Conservation (phyloP, 2,888 invertebrate species). For the Napeogenes inachia region DNA sequence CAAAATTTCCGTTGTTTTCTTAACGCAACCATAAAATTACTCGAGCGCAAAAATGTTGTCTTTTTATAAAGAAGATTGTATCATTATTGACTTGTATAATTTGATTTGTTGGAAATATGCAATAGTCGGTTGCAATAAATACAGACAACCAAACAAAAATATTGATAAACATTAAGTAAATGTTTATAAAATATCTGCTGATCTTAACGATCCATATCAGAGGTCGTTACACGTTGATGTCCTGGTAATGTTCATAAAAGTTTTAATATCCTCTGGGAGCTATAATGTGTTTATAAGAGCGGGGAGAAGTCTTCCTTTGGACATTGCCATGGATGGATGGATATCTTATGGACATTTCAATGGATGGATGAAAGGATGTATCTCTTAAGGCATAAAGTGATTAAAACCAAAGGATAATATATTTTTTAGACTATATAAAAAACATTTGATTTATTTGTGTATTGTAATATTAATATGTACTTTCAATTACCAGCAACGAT, state of each 20-base stretch:
- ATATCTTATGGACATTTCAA: not conserved
- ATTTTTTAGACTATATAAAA: too few species aligned
- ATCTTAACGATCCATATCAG: conserved; percentile 38
- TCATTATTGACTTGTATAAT: not conserved
- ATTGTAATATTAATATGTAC: too few species aligned
- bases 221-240: conserved; percentile 41
- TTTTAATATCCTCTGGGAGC: conserved; percentile 27
- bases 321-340: conserved; percentile 1
- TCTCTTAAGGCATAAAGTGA: too few species aligned
- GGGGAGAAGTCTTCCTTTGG: not conserved
- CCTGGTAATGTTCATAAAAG: conserved; percentile 43
- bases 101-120: too few species aligned
- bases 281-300: conserved; percentile 3
- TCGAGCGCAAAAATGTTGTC: not conserved
- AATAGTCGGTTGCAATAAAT: not conserved
- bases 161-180: not conserved
- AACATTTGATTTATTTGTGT: too few species aligned
- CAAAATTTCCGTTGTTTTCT: not conserved
- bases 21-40: conserved; percentile 1
- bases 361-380: not conserved
- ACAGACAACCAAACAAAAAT: too few species aligned
- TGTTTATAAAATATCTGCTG: not conserved
- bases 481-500: too few species aligned
- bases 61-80: not conserved
- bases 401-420: too few species aligned